Evolutionary conservation across 2,113 vertebrate genomes (phyloP).

Genomic region (Phylloscopus whistleri): DNA sequence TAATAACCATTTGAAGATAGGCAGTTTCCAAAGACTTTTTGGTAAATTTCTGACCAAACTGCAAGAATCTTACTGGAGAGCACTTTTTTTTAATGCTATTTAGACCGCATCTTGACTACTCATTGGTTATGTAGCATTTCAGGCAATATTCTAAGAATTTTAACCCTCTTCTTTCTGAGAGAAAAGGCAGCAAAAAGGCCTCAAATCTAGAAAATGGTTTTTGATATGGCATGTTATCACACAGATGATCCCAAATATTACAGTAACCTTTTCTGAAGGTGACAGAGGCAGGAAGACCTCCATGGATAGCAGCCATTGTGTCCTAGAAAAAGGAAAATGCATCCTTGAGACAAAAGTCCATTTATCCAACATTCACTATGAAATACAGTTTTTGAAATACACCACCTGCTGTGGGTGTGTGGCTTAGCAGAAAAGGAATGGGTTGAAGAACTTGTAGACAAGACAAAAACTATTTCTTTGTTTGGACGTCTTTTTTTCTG

Average conservation of each 20-base stretch:
- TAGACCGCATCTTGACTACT: background rate
- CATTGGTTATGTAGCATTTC: background rate
- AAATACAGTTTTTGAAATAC: background rate
- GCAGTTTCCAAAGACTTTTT: background rate
- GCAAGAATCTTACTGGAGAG: background rate
- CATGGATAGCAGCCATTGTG: background rate
- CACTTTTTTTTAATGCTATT: background rate
- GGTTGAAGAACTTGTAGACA: background rate
- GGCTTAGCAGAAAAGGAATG: background rate
- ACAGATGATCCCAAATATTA: background rate
- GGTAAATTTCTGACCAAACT: background rate
- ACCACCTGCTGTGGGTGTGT: background rate
- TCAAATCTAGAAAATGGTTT: background rate
- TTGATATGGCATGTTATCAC: background rate
- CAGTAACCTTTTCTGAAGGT: background rate
- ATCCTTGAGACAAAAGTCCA: background rate
- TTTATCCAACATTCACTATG: background rate
- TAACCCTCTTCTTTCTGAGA: background rate
- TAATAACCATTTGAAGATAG: background rate
- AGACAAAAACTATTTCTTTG: no score
- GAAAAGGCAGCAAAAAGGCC: background rate
- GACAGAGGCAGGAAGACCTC: background rate
- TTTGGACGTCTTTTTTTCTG: background rate
- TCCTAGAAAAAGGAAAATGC: background rate
- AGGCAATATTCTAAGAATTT: background rate